Evolutionary conservation across 2,113 vertebrate species (phyloP), one percentile per base, ranked within the genome.

Genomic region (Meleagris gallopavo): DNA sequence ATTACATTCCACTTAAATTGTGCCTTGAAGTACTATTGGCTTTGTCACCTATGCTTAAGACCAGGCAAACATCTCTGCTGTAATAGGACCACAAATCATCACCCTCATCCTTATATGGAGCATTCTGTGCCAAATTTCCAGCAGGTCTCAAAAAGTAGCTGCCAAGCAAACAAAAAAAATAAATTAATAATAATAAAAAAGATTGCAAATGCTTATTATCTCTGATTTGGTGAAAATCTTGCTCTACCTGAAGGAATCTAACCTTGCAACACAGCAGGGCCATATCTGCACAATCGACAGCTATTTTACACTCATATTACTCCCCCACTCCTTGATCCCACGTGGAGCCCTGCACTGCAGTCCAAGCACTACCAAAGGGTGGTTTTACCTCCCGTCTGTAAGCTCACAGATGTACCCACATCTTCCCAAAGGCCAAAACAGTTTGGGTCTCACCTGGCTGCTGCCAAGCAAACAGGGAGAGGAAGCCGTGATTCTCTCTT

Each of bases 71-170:
- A 71, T 38, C 70, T 72, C 48, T 15, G 27, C 81, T 72, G 43
- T 36, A 61, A 6, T 0, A 72, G 65, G 57, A 66, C 29, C 13
- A 4, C 11, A 32, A 5, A 43, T 21, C 66, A 87, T 13, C 72
- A 38, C 34, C 73, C 60, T 76, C 43, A 55, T 27, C 64, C 50
- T 70, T 45, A 41, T 14, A 57, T 54, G 10, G 9, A 48, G 32
- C 19, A 66, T 82, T 25, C 34, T 2, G 7, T 16, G 24, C 46
- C 83, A 88, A 84, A 90, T 92, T 95, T 96, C 89, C 84, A 96
- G 77, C 92, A 94, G 88, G 83, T 57, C 66, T 67, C 30, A 7
- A 55, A 92, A 86, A 86, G 20, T 1, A 83, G 66, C 25, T 77
- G 61, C 57, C 78, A 83, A 86, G n/a, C n/a, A 24, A 22, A 60